These are phyloP conservation scores for Tuberolachnus salignus DNA, from an alignment of 2,888 invertebrate genomes.

Conservation along the genomic window DNA sequence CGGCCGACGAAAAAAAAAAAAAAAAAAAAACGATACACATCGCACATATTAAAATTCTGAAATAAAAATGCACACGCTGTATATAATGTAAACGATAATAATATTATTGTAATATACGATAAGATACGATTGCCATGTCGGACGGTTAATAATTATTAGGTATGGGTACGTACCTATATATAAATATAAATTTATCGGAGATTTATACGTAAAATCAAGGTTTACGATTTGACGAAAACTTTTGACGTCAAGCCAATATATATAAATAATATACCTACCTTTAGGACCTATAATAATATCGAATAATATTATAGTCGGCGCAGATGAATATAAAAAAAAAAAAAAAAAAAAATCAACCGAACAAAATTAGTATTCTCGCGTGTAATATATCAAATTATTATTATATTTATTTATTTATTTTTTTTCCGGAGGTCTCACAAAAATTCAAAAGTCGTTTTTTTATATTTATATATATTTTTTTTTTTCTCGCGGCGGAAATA, in stretches of 20 bases:
- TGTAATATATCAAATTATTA: neutral
- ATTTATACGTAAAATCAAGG: neutral
- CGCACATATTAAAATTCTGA: too few species aligned
- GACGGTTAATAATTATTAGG: neutral
- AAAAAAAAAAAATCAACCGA: neutral
- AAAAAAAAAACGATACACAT: too few species aligned
- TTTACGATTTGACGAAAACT: neutral
- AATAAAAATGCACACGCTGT: too few species aligned
- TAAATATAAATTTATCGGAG: too few species aligned
- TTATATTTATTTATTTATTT: too few species aligned
- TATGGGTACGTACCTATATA: too few species aligned
- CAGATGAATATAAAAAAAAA: neutral
- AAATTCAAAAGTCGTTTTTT: slow-evolving; percentile 16
- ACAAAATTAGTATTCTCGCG: slow-evolving; percentile 4
- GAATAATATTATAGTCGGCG: neutral
- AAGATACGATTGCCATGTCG: neutral
- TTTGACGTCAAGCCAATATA: slow-evolving; percentile 1
- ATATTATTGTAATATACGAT: too few species aligned
- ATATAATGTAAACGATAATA: too few species aligned
- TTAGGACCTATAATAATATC: neutral
- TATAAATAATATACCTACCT: too few species aligned
- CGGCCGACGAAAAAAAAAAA: too few species aligned
- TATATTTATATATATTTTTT: too few species aligned
- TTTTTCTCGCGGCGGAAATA: slow-evolving; percentile 27
- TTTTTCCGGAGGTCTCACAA: neutral